Percentiles rank a stretch among this genome's conserved stretches.
Conservation (phyloP, 2,113 vertebrate species). For the Gadus macrocephalus region DNA sequence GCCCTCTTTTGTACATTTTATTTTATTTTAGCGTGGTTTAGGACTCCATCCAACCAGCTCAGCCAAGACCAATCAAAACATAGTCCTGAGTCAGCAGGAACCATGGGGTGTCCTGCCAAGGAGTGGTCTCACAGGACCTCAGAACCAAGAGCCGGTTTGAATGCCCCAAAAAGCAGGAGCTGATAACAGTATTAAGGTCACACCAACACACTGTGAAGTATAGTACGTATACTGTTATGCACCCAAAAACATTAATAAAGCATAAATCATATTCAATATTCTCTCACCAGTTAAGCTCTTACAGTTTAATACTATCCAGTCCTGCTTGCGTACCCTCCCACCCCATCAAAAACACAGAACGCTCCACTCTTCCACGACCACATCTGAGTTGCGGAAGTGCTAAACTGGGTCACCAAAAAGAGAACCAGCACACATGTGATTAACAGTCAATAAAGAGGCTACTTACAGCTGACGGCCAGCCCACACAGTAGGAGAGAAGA, state of each 20-base stretch:
- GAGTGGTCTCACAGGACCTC: background rate
- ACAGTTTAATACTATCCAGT: background rate
- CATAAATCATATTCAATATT: too few relatives aligned
- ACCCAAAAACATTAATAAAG: too few relatives aligned
- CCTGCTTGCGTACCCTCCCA: background rate
- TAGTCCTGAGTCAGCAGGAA: background rate
- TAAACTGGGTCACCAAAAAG: background rate
- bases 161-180: background rate
- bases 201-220: background rate
- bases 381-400: background rate
- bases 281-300: background rate
- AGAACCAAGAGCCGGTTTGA: background rate
- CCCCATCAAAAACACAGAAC: background rate
- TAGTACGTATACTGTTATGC: background rate
- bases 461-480: conserved; percentile 68
- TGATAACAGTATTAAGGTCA: background rate
- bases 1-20: background rate
- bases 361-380: background rate
- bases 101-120: background rate
- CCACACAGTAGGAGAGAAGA: conserved; percentile 46
- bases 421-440: background rate
- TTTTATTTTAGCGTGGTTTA: background rate
- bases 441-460: conserved; percentile 13
- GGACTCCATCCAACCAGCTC: background rate
- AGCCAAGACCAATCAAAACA: background rate